Percentiles rank a stretch among this genome's conserved stretches.
Conservation (phyloP, 2,888 invertebrate genomes). For the Stenichneumon culpator region DNA sequence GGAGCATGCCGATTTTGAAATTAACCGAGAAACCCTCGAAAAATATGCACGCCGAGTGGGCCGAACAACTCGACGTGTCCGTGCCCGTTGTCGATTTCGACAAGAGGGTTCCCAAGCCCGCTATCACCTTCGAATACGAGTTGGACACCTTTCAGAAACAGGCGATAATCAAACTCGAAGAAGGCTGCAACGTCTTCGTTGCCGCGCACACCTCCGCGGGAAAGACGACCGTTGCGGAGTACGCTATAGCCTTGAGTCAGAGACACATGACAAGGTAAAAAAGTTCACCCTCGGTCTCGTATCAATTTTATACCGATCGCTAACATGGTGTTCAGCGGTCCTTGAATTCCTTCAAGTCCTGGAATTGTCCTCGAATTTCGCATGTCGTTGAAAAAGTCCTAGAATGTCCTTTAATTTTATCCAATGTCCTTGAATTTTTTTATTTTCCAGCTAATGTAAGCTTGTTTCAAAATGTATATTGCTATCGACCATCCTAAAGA, state of each 20-base stretch:
- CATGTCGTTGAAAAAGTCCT: no score
- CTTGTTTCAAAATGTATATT: no score
- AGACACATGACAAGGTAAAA: conserved; percentile 94
- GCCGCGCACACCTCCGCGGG: conserved; percentile 99
- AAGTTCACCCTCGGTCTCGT: neutral
- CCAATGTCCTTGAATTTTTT: no score
- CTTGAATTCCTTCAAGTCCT: no score
- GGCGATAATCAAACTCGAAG: conserved; percentile 97
- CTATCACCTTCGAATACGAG: conserved; percentile 95
- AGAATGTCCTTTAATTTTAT: no score
- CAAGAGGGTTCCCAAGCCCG: conserved; percentile 93
- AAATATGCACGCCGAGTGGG: conserved; percentile 91
- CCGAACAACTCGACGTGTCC: conserved; percentile 93
- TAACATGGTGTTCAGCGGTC: no score
- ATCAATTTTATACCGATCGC: neutral
- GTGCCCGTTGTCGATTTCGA: conserved; percentile 93
- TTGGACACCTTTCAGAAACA: conserved; percentile 99
- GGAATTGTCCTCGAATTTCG: no score
- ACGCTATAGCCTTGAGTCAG: conserved; percentile 98
- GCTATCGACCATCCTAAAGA: no score
- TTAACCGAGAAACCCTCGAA: conserved; percentile 87
- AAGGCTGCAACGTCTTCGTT: conserved; percentile 98
- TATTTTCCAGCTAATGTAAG: no score
- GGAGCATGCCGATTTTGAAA: conserved; percentile 88
- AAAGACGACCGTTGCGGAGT: conserved; percentile 99